These are phyloP conservation scores for Lampris megalopsis DNA, from an alignment of 2,113 vertebrate genomes.

Conservation along the genomic window DNA sequence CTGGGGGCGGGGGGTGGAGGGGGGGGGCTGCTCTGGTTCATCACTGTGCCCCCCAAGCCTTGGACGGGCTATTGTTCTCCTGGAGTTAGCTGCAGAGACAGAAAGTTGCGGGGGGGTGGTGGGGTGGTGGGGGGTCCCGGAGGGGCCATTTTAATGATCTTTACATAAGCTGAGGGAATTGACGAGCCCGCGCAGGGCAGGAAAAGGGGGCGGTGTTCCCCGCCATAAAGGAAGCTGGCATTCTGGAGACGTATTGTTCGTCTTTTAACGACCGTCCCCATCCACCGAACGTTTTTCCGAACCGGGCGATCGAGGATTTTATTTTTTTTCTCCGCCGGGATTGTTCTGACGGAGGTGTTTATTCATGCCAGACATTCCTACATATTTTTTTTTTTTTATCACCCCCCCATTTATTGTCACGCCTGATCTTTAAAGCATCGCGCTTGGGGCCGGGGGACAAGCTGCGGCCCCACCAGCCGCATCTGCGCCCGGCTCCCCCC, in stretches of 20 bases:
- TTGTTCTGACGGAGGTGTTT: too few species aligned
- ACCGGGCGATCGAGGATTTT: too few species aligned
- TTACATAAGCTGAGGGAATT: constrained; percentile 39
- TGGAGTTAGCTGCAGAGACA: constrained; percentile 51
- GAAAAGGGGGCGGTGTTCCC: neutral
- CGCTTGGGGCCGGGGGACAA: too few species aligned
- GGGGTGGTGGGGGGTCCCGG: constrained; percentile 8
- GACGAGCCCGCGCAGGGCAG: constrained; percentile 1
- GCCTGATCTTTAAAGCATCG: too few species aligned
- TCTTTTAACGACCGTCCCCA: too few species aligned
- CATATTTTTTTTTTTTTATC: too few species aligned
- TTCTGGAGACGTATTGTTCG: neutral
- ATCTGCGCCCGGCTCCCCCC: constrained; percentile 44
- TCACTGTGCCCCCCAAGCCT: constrained; percentile 30
- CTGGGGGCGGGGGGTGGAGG: neutral
- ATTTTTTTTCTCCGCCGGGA: too few species aligned
- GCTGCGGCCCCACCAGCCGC: constrained; percentile 1
- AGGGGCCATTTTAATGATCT: constrained; percentile 43
- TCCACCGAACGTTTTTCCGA: too few species aligned
- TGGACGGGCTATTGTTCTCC: constrained; percentile 53
- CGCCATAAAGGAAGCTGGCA: neutral
- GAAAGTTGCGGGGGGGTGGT: neutral
- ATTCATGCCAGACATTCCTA: too few species aligned
- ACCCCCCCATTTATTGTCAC: too few species aligned
- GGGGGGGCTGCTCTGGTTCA: neutral